Evolutionary conservation across 2,113 vertebrate species (phyloP).

Genomic region (Istiophorus platypterus): DNA sequence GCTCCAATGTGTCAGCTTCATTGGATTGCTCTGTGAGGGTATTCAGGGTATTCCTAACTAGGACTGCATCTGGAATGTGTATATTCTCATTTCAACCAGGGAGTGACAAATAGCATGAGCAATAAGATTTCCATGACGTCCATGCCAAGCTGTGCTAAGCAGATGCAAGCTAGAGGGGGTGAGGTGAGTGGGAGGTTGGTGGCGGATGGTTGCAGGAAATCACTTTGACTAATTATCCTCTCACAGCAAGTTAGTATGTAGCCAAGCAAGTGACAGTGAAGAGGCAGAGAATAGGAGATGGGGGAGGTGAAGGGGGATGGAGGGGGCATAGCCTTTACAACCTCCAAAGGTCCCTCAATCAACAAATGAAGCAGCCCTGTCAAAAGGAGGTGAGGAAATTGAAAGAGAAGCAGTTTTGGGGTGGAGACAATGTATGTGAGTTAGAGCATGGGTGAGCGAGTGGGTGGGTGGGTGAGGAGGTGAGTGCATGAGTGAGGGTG

Average conservation of each 20-base stretch:
- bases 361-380: constrained; percentile 61
- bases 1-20: background rate
- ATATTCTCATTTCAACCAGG: constrained; percentile 1
- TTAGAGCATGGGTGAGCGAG: background rate
- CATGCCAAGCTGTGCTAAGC: constrained; percentile 49
- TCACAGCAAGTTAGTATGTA: constrained; percentile 55
- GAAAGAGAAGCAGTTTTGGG: constrained; percentile 62
- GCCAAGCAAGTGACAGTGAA: constrained; percentile 59
- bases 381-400: constrained; percentile 51
- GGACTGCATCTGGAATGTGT: background rate
- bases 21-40: background rate
- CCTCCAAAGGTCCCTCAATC: constrained; percentile 63
- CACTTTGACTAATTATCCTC: constrained; percentile 79
- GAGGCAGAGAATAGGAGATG: constrained; percentile 3
- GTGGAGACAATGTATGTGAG: constrained; percentile 2
- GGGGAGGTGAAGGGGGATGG: background rate
- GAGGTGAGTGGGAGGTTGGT: background rate
- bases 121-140: constrained; percentile 49
- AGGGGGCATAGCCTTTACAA: constrained; percentile 27
- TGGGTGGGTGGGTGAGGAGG: background rate
- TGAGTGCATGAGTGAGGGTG: background rate
- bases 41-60: background rate
- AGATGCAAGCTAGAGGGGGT: constrained; percentile 41
- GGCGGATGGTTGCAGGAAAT: constrained; percentile 51
- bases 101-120: constrained; percentile 1